Evolutionary conservation across 1,140 invertebrate genomes (phyloP).

Genomic region (Oryctes rhinoceros): DNA sequence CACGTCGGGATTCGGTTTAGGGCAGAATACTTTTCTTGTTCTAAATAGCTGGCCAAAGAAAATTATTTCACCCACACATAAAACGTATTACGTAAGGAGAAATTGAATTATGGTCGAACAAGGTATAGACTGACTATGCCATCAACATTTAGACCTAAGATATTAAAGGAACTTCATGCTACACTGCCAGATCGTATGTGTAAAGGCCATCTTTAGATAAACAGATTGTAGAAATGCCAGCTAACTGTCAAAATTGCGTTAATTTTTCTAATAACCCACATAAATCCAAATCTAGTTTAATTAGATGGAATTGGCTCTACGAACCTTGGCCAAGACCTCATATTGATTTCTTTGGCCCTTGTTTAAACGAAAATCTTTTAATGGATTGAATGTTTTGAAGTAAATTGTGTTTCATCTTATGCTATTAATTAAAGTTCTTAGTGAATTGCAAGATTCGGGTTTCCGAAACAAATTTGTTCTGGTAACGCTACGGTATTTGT

Average conservation of each 20-base stretch:
- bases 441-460: slow-evolving; percentile 53
- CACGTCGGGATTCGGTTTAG: too few species aligned
- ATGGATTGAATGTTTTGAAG: slow-evolving; percentile 53
- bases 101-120: too few species aligned
- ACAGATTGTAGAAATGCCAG: too few species aligned
- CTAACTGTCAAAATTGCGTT: slow-evolving; percentile 41
- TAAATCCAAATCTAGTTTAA: slow-evolving; percentile 27
- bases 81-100: too few species aligned
- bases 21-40: too few species aligned
- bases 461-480: slow-evolving; percentile 53
- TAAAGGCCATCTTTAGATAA: too few species aligned
- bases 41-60: too few species aligned
- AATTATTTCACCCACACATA: too few species aligned
- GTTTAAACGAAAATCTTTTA: slow-evolving; percentile 53
- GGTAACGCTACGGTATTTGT: slow-evolving; percentile 57
- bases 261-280: background rate
- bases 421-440: slow-evolving; percentile 20
- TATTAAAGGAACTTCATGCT: too few species aligned
- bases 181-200: too few species aligned
- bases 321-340: slow-evolving; percentile 61
- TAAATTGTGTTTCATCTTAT: slow-evolving; percentile 7
- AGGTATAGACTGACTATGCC: too few species aligned
- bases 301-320: slow-evolving; percentile 48
- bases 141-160: too few species aligned
- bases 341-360: slow-evolving; percentile 61